phyloP scores from a whole-genome alignment of 2,888 invertebrate species.

The Drosophila histrio region DNA sequence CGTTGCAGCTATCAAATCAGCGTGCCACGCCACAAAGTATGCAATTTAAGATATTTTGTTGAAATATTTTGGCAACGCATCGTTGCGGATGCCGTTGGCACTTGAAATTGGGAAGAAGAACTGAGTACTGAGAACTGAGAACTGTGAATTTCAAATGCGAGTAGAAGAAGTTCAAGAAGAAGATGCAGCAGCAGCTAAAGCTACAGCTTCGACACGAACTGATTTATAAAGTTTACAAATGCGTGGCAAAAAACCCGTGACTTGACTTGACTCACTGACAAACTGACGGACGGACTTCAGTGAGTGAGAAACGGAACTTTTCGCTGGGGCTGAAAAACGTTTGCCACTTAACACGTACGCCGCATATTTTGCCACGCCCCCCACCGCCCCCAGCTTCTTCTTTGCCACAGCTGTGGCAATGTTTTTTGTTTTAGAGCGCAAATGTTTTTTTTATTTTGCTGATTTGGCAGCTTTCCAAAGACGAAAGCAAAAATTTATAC shows the following conservation, averaged over 20 bases:
- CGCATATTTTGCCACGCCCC: conserved; percentile 76
- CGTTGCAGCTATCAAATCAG: conserved; percentile 63
- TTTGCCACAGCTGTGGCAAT: conserved; percentile 10
- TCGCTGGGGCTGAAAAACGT: conserved; percentile 69
- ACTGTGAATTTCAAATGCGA: conserved; percentile 21
- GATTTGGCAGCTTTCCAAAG: conserved; percentile 63
- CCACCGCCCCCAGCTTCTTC: neutral
- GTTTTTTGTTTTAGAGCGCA: conserved; percentile 61
- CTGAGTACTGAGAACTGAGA: neutral
- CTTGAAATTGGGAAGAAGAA: conserved; percentile 6
- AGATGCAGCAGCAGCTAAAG: conserved; percentile 12
- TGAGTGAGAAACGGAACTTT: conserved; percentile 4
- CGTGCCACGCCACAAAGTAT: conserved; percentile 71
- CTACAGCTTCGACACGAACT: conserved; percentile 77
- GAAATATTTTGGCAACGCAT: conserved; percentile 59
- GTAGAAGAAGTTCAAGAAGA: neutral
- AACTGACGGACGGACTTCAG: conserved; percentile 34
- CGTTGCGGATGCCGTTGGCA: conserved; percentile 41
- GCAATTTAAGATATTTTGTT: conserved; percentile 64
- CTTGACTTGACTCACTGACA: conserved; percentile 63
- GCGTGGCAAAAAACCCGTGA: conserved; percentile 79
- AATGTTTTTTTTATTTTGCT: conserved; percentile 62
- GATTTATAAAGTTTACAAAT: conserved; percentile 78
- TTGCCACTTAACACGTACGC: conserved; percentile 79
- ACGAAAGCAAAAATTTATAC: conserved; percentile 64